Conservation (phyloP, 2,113 vertebrate genomes). For the Chaetops frenatus region DNA sequence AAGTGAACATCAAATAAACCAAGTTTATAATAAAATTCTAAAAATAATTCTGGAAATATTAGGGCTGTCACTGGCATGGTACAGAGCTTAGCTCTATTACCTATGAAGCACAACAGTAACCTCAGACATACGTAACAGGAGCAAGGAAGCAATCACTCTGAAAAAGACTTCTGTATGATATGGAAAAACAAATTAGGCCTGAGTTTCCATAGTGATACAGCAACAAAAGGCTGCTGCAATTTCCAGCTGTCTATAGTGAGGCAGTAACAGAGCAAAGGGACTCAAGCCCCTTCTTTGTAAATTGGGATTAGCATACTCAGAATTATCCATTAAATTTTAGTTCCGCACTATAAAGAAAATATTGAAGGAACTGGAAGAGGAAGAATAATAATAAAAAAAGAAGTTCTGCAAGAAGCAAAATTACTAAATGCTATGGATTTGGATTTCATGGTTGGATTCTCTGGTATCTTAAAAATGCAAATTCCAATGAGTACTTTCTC, state of each 20-base stretch:
- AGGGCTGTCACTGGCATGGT: not conserved
- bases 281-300: not conserved
- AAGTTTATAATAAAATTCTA: not conserved
- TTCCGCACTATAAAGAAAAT: not conserved
- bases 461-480: constrained; percentile 3
- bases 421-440: not conserved
- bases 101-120: not conserved
- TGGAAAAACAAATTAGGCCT: constrained; percentile 38
- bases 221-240: constrained; percentile 47
- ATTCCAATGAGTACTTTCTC: not conserved
- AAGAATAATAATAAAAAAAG: not conserved
- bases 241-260: constrained; percentile 30
- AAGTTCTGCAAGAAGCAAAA: not conserved
- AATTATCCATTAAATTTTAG: not conserved
- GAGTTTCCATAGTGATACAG: constrained; percentile 51
- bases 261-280: not conserved
- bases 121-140: not conserved
- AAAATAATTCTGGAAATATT: not conserved
- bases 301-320: not conserved
- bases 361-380: not conserved
- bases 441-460: constrained; percentile 12
- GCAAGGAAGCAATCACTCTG: constrained; percentile 44
- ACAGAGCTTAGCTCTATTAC: not conserved
- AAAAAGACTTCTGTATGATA: not conserved
- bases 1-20: not conserved